Evolutionary conservation across 2,113 vertebrate genomes (phyloP).

Genomic region (Campylomormyrus tamandua): DNA sequence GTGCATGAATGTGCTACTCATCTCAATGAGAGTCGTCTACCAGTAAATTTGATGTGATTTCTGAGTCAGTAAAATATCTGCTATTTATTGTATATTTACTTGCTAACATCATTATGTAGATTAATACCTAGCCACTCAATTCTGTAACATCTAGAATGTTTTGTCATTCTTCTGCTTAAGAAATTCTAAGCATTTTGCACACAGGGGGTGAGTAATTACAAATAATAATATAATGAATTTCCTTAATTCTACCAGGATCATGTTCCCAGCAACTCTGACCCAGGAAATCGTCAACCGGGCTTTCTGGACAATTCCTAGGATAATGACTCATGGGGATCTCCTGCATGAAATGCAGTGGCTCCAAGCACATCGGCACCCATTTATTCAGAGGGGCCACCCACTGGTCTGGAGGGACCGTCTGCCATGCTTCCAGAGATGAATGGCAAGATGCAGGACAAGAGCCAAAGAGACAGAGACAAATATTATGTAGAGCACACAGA

Average conservation of each 20-base stretch:
- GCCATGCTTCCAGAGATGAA: background rate
- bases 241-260: background rate
- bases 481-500: background rate
- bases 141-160: background rate
- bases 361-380: constrained; percentile 53
- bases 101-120: background rate
- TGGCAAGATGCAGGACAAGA: constrained; percentile 1
- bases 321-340: constrained; percentile 51
- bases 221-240: background rate
- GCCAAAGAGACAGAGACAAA: constrained; percentile 4
- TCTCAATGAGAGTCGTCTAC: background rate
- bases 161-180: background rate
- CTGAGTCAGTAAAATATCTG: background rate
- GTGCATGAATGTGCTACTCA: background rate
- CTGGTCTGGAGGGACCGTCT: constrained; percentile 30
- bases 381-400: constrained; percentile 26
- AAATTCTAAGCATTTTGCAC: background rate
- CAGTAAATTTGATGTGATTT: background rate
- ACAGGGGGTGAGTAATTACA: background rate
- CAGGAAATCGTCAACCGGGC: background rate
- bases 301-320: constrained; percentile 35
- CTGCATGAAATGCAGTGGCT: constrained; percentile 44
- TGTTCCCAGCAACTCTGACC: background rate
- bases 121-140: background rate
- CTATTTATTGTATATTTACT: background rate